Base-by-base conservation (phyloP, 2,113 vertebrate species). In the Notothenia coriiceps region DNA sequence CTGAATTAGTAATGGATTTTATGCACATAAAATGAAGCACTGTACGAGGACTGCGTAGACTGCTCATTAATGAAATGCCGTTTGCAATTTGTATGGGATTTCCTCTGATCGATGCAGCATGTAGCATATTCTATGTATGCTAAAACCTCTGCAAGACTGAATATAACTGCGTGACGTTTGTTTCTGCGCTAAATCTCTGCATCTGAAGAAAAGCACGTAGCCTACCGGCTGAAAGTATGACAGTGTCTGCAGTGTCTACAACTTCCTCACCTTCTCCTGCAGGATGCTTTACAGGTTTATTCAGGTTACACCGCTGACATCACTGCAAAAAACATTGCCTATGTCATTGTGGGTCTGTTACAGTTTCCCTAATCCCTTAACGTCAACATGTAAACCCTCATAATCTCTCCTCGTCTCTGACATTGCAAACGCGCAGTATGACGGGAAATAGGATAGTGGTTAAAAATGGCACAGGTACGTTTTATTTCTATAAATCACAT, bases 331-430 rank as follows among this genome's bases (percentile, higher is more conserved):
- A 40, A 64, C 73, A 76, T 12, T 47, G 59, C 15, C 47, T 72
- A n/a, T 61, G 33, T 77, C 44, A 81, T 47, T 86, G 47, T 79
- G 56, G 22, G 25, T 82, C 62, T 63, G 62, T 44, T 70, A 35
- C 46, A 1, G 9, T 33, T 54, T 68, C 61, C 56, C 74, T 93
- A 93, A 93, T 93, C 92, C 85, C 71, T 67, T 59, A 79, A 79
- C 77, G 85, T 89, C 88, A 89, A 84, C 64, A 86, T 40, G 3
- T 66, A 83, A 92, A 91, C 88, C 90, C 80, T 73, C 51, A 74
- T 91, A 93, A 92, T 87, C 91, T 85, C 40, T 70, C 62, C 13
- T 78, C 50, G 52, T 29, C 87, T 68, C 57, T 61, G 80, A 70
- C 72, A 57, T 10, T 6, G 76, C 35, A 61, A 12, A 43, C 55